Base-by-base conservation (phyloP, 2,113 vertebrate genomes). In the Sceloporus tristichus region DNA sequence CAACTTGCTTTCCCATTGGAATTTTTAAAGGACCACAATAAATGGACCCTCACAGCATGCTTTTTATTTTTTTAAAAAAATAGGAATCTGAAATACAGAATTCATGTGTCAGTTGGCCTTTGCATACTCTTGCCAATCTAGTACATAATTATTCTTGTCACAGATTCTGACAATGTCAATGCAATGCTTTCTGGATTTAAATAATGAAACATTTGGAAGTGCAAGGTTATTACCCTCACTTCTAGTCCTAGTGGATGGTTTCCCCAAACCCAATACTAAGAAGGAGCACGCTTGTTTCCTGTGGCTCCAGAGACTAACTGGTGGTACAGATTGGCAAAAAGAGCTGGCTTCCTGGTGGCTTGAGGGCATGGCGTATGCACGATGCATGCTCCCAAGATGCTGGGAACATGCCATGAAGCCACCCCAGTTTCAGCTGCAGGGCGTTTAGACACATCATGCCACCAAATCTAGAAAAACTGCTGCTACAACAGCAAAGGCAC, bases 1-100 rank as follows among this genome's bases (percentile, higher is more conserved):
- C 87, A 91, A 93, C 93, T 76, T 89, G 80, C 87, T 94, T 1
- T 0, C 93, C 84, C 87, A 73, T 87, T 90, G 91, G 91, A 93
- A 89, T 88, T 88, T 89, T 77, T 40, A 53, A 65, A 74, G 9
- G 23, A 4, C 42, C 53, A 79, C 5, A 84, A 85, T 92, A 90
- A 94, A 79, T 90, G 91, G 90, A 91, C 89, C 91, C 92, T 38
- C 91, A 91, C 42, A 9, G 7, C 87, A 87, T 23, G 38, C 73
- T 82, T 84, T 82, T 93, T 89, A 92, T 86, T 87, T 79, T 79
- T 89, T 18, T 4, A 59, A 94, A 48, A 89, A 94, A 79, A 86
- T 54, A 59, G 77, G 56, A 14, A 62, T 21, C n/a, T 13, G 23
- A 38, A 38, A n/a, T 66, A 56, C 48, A 48, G 48, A 48, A 48